Conservation (phyloP, 1,140 invertebrate species). For the Brevipalpus yothersi region DNA sequence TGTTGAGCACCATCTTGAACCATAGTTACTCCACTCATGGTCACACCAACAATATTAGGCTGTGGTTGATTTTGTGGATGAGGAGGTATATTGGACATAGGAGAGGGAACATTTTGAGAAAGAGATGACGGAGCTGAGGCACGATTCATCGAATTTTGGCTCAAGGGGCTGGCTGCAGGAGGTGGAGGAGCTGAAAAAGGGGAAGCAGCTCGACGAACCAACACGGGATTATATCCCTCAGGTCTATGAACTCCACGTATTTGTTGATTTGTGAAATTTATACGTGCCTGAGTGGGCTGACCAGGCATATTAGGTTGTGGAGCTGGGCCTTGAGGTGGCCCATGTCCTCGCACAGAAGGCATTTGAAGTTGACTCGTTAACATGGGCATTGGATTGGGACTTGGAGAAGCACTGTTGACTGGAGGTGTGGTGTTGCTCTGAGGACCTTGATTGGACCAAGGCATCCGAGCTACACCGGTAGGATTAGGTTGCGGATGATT, state of each 20-base stretch:
- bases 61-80: neutral
- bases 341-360: neutral
- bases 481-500: neutral
- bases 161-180: neutral
- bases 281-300: neutral
- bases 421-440: neutral
- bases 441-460: neutral
- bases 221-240: neutral
- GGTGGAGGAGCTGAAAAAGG: neutral
- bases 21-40: neutral
- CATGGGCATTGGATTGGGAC: neutral
- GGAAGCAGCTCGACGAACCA: neutral
- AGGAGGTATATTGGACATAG: neutral
- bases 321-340: neutral
- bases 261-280: neutral
- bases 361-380: neutral
- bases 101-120: neutral
- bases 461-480: neutral
- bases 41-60: neutral
- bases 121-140: neutral
- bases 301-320: conserved; percentile 2
- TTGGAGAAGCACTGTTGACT: neutral
- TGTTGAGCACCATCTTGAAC: neutral
- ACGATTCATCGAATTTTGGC: neutral
- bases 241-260: neutral